Conservation (phyloP, 2,113 vertebrate genomes). For the Periophthalmodon schlosseri region DNA sequence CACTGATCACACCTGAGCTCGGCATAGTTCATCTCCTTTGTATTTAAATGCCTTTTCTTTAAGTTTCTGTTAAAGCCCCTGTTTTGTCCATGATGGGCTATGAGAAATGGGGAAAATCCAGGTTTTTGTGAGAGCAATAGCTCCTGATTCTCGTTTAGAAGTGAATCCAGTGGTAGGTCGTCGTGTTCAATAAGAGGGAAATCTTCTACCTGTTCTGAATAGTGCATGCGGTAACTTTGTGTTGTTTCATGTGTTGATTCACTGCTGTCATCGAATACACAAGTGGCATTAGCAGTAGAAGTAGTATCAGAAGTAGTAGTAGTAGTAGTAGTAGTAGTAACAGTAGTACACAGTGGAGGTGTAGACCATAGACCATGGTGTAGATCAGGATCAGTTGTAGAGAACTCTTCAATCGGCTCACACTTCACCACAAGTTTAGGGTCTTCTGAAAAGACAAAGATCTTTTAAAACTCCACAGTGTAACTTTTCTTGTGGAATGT, state of each 20-base stretch:
- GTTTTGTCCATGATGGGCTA: neutral
- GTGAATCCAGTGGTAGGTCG: conserved; percentile 8
- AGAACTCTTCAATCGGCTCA: conserved; percentile 31
- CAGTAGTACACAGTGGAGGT: neutral
- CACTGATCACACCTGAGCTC: conserved; percentile 63
- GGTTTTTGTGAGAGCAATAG: neutral
- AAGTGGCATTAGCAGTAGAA: neutral
- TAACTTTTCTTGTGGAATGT: too few relatives aligned
- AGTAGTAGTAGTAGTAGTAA: neutral
- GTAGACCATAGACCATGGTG: neutral
- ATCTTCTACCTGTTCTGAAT: conserved; percentile 12
- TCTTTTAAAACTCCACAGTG: neutral
- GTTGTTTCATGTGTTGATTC: neutral
- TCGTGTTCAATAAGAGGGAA: conserved; percentile 25
- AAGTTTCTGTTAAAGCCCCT: neutral
- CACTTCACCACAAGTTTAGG: conserved; percentile 33
- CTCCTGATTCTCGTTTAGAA: neutral
- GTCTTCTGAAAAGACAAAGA: neutral
- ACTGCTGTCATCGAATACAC: conserved; percentile 18
- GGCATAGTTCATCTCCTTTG: conserved; percentile 22
- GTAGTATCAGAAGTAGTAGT: neutral
- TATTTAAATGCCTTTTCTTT: neutral
- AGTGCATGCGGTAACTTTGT: conserved; percentile 22
- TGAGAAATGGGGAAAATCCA: neutral
- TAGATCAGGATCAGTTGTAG: neutral